Conservation (phyloP, 2,113 vertebrate genomes). For the Sorex araneus region DNA sequence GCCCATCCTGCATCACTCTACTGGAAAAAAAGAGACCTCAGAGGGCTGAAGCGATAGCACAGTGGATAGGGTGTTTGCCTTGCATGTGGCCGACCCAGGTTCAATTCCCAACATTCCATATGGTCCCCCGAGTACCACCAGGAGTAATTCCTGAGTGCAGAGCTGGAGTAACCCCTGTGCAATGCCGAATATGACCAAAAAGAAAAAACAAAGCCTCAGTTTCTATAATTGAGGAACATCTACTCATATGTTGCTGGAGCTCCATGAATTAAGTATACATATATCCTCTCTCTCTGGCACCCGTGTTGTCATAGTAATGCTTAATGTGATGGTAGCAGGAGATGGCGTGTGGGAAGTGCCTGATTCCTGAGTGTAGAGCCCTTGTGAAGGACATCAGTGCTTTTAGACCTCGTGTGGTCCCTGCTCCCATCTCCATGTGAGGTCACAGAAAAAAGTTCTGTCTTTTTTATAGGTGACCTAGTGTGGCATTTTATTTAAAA, state of each 20-base stretch:
- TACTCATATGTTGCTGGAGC: not conserved
- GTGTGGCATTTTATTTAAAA: conserved; percentile 3
- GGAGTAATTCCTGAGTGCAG: too few species aligned
- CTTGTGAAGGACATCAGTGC: not conserved
- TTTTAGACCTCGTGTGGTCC: too few species aligned
- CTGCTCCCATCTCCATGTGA: not conserved
- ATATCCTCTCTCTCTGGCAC: too few species aligned
- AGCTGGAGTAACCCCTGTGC: too few species aligned
- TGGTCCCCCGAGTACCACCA: too few species aligned
- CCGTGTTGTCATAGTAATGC: not conserved
- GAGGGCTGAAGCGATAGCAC: too few species aligned
- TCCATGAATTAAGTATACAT: too few species aligned
- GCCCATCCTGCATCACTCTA: not conserved
- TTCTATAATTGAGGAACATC: not conserved
- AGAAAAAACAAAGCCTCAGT: not conserved
- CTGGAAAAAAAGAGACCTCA: not conserved
- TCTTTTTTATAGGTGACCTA: not conserved
- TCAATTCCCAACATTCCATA: too few species aligned
- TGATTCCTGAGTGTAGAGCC: not conserved
- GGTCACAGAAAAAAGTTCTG: not conserved
- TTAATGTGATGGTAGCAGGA: not conserved
- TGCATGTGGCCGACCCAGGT: too few species aligned
- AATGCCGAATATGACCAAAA: too few species aligned
- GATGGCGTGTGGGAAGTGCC: not conserved
- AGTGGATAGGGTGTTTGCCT: too few species aligned